Evolutionary conservation across 2,888 invertebrate species (phyloP).

Genomic region (Catocala sponsa): DNA sequence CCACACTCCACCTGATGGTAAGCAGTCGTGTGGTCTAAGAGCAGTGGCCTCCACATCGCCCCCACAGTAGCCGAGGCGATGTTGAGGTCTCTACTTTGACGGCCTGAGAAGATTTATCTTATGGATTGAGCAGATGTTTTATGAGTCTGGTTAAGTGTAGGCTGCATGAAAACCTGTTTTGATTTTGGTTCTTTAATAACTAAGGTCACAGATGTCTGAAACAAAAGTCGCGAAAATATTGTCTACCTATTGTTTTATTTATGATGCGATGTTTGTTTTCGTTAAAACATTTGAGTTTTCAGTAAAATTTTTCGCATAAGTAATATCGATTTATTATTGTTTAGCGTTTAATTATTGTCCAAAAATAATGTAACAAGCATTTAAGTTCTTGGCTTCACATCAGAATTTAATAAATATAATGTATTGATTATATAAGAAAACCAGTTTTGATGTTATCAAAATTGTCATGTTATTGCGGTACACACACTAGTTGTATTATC

Average conservation of each 20-base stretch:
- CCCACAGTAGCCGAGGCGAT: too few species aligned
- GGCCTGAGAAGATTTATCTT: too few species aligned
- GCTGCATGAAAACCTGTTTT: conserved; percentile 18
- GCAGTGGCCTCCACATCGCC: too few species aligned
- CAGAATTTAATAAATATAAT: too few species aligned
- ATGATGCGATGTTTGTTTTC: conserved; percentile 11
- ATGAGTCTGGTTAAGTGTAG: conserved; percentile 4
- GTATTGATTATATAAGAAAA: conserved; percentile 5
- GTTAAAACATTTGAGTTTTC: neutral
- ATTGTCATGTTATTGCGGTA: conserved; percentile 18
- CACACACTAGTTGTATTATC: conserved; percentile 25
- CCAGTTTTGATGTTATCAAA: conserved; percentile 27
- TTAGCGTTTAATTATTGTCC: too few species aligned
- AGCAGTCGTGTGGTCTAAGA: too few species aligned
- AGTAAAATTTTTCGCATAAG: too few species aligned
- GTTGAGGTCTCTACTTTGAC: too few species aligned
- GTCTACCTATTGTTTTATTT: conserved; percentile 24
- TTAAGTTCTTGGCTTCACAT: too few species aligned
- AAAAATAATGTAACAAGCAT: too few species aligned
- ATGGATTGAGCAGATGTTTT: conserved; percentile 23
- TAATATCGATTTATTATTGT: too few species aligned
- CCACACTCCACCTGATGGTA: too few species aligned
- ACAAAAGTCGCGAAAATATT: conserved; percentile 17
- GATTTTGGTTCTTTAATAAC: conserved; percentile 10
- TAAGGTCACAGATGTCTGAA: conserved; percentile 4